Evolutionary conservation across 2,888 invertebrate species (phyloP).

Genomic region (Trichopoda pennipes): DNA sequence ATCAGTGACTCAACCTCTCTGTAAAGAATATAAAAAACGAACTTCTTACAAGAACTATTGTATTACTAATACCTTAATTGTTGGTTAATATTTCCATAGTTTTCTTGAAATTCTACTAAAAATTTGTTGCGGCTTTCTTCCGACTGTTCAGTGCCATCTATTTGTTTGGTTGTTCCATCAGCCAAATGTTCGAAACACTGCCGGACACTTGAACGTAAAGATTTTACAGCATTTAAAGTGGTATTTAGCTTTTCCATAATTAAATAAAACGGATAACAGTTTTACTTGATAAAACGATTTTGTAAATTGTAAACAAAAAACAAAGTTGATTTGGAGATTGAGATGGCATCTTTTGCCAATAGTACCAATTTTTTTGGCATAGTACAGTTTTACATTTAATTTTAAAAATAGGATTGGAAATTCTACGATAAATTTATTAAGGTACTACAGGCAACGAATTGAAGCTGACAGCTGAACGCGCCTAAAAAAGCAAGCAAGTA

Average conservation of each 20-base stretch:
- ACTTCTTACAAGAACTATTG: neutral
- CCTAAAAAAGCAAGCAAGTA: too few relatives aligned
- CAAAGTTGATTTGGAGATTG: neutral
- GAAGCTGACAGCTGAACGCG: too few relatives aligned
- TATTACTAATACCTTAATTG: constrained; percentile 85
- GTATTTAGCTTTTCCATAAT: constrained; percentile 86
- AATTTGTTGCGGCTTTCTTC: constrained; percentile 91
- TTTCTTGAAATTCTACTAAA: constrained; percentile 89
- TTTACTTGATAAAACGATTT: neutral
- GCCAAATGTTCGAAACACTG: constrained; percentile 92
- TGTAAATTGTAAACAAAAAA: neutral
- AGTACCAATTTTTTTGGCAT: too few relatives aligned
- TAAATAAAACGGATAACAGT: neutral
- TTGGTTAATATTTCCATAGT: constrained; percentile 89
- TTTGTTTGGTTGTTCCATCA: constrained; percentile 89
- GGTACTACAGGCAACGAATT: too few relatives aligned
- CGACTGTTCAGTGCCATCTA: constrained; percentile 88
- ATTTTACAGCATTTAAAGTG: constrained; percentile 88
- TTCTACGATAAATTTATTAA: too few relatives aligned
- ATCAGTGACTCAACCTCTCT: constrained; percentile 91
- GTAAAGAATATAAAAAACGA: neutral
- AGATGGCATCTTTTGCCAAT: too few relatives aligned
- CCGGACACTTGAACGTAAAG: constrained; percentile 90
- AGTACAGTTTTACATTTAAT: too few relatives aligned
- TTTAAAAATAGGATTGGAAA: too few relatives aligned